phyloP scores from a whole-genome alignment of 30 jellyfish, hydroid and myxozoan species.

The Turritopsis dohrnii region DNA sequence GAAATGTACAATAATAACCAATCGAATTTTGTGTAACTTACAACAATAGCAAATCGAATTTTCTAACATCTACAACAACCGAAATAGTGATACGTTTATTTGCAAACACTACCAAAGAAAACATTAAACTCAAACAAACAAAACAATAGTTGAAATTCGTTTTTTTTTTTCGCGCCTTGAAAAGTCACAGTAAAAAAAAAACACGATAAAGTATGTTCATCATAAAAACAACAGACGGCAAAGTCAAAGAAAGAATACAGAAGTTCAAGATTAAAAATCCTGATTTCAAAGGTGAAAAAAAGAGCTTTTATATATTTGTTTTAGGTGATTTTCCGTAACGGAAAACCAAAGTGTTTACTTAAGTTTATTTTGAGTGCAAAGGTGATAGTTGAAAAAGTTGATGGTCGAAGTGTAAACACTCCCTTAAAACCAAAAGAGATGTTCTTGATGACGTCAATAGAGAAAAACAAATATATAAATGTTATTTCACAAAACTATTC shows the following conservation, averaged over 20 bases:
- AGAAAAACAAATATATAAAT: neutral
- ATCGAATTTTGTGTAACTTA: too few relatives aligned
- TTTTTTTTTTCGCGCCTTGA: neutral
- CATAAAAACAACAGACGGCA: neutral
- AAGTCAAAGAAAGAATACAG: neutral
- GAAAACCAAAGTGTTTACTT: conserved; percentile 7
- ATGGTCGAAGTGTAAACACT: neutral
- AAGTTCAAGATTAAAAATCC: too few relatives aligned
- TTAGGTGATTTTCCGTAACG: conserved; percentile 2
- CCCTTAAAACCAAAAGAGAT: neutral
- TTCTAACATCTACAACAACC: neutral
- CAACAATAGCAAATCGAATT: too few relatives aligned
- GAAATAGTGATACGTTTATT: neutral
- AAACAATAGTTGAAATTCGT: neutral
- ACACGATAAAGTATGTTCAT: neutral
- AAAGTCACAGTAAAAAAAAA: neutral
- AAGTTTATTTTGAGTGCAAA: conserved; percentile 6
- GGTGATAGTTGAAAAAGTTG: neutral
- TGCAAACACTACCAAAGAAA: neutral
- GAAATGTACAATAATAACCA: neutral
- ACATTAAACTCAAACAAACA: neutral
- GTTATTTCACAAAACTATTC: neutral
- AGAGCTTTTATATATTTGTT: neutral
- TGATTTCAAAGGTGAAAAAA: too few relatives aligned
- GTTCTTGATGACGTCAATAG: neutral